Evolutionary conservation across 1,140 invertebrate species (phyloP), one percentile per base, ranked within the genome.

Genomic region (Platyscapa corneri): DNA sequence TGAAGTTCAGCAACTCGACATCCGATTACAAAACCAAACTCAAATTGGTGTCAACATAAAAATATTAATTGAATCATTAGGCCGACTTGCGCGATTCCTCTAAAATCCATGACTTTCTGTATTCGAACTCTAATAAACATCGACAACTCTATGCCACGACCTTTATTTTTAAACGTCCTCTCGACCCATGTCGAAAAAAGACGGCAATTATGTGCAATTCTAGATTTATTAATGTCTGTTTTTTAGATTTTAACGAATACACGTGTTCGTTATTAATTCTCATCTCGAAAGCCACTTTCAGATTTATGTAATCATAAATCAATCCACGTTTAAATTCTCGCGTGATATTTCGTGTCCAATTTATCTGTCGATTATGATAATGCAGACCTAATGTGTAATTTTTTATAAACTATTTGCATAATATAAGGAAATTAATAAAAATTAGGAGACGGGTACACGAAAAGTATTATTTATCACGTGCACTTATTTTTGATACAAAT

Each of bases 231-330:
- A 81, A 81, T 81, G 42, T 14, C 3, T 67, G 14, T 34, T 34
- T 10, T 49, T 70, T 32, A 20, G n/a, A 67, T 70, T 81, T 46
- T 30, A 30, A 70, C 27, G 34, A 32, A 42, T 83, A 83, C 49
- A 39, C 53, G 72, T 83, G 81, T 83, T 83, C 12, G 72, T 82
- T 74, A 82, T 64, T 23, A 14, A 75, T 60, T 60, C 72, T 46
- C 34, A 75, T 83, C 75, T n/a, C 6, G 3, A 42, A 53, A 23
- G 67, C 23, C 6, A 30, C 18, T 67, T 67, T 74, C n/a, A 70
- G 46, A 74, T 74, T 82, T 82, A 82, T 74, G 80, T 39, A 56
- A 30, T 60, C 67, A 74, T 82, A 74, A 82, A 82, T 82, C 67
- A 82, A 74, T 81, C n/a, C 70, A 12, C 32, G 60, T 39, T 81